These are phyloP conservation scores for Buphagus erythrorhynchus DNA, from an alignment of 2,797 vertebrate genomes.

Conservation along the genomic window DNA sequence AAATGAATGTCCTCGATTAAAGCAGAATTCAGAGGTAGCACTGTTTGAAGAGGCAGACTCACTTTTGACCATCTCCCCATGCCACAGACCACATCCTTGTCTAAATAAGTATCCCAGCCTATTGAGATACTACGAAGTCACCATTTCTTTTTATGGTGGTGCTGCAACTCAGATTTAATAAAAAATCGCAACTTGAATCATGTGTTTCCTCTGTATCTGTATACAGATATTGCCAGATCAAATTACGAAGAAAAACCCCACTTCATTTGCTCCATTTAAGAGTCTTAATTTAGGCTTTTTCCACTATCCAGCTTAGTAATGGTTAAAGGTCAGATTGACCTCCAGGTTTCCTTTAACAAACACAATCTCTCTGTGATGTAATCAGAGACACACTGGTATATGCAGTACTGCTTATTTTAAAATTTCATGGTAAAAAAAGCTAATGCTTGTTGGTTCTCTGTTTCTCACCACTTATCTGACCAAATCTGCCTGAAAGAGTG, in stretches of 20 bases:
- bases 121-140: neutral
- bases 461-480: neutral
- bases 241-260: neutral
- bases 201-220: neutral
- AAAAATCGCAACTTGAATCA: neutral
- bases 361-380: neutral
- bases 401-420: neutral
- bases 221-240: neutral
- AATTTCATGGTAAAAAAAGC: neutral
- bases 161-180: neutral
- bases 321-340: neutral
- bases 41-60: neutral
- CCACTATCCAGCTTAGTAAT: neutral
- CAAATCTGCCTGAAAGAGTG: neutral
- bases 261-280: neutral
- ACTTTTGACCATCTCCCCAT: neutral
- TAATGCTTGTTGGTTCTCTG: neutral
- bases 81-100: neutral
- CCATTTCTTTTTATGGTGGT: neutral
- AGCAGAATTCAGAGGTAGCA: neutral
- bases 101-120: neutral
- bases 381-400: neutral
- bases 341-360: neutral
- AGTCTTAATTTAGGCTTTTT: neutral
- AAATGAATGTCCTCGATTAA: neutral